phyloP scores from a whole-genome alignment of 2,113 vertebrate genomes.

The Cynoglossus semilaevis region DNA sequence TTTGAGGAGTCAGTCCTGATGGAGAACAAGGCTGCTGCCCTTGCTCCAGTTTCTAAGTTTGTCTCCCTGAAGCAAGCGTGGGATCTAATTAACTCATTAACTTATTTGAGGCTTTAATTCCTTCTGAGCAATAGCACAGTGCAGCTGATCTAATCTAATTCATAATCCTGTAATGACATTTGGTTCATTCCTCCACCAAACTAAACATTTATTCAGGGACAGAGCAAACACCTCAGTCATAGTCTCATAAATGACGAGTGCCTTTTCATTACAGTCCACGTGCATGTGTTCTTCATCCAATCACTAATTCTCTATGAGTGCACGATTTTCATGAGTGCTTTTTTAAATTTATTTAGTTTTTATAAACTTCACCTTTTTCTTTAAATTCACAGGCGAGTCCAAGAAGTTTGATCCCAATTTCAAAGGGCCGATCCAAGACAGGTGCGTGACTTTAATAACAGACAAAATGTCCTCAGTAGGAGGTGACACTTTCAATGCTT shows the following conservation, averaged over 20 bases:
- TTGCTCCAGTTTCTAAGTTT: too few species aligned
- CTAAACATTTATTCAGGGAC: not conserved
- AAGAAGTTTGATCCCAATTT: constrained; percentile 90
- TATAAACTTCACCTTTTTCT: too few species aligned
- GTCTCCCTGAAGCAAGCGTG: too few species aligned
- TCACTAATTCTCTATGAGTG: too few species aligned
- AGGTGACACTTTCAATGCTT: not conserved
- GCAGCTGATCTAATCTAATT: not conserved
- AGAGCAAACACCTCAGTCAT: too few species aligned
- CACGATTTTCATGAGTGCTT: too few species aligned
- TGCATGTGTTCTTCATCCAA: too few species aligned
- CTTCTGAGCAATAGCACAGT: not conserved
- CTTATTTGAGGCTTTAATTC: not conserved
- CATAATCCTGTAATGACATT: not conserved
- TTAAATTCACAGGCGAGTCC: constrained; percentile 79
- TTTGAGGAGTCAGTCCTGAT: too few species aligned
- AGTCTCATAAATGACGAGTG: not conserved
- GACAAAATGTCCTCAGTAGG: not conserved
- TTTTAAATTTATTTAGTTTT: too few species aligned
- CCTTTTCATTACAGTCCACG: too few species aligned
- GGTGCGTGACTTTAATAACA: constrained; percentile 44
- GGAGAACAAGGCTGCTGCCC: too few species aligned
- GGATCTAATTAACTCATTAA: not conserved
- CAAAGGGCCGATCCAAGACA: constrained; percentile 82
- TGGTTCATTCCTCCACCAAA: not conserved